phyloP scores from a whole-genome alignment of 2,797 vertebrate genomes.

The Lerista edwardsae region DNA sequence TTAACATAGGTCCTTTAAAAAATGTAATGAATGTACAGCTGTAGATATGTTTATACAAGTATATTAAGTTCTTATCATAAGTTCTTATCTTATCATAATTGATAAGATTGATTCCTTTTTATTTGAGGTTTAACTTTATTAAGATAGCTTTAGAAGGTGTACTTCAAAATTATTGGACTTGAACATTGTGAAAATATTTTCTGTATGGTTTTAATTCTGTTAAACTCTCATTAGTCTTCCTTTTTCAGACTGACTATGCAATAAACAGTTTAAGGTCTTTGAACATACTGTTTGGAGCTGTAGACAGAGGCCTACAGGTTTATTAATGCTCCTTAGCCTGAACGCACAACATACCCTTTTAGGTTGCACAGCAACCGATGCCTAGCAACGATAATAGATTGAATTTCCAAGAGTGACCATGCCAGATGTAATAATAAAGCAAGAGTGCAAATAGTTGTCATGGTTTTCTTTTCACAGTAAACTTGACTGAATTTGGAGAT shows the following conservation, averaged over 20 bases:
- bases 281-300: conserved; percentile 69
- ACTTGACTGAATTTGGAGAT: conserved; percentile 67
- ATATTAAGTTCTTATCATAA: neutral
- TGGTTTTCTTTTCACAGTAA: conserved; percentile 77
- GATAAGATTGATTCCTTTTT: neutral
- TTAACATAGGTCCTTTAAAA: neutral
- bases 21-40: neutral
- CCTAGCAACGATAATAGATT: conserved; percentile 82
- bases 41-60: neutral
- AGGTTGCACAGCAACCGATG: conserved; percentile 81
- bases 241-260: conserved; percentile 67
- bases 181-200: conserved; percentile 58
- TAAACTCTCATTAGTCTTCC: conserved; percentile 60
- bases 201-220: conserved; percentile 59
- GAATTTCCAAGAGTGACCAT: conserved; percentile 82
- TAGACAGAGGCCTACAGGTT: conserved; percentile 71
- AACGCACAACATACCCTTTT: conserved; percentile 79
- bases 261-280: conserved; percentile 72
- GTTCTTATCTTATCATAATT: neutral
- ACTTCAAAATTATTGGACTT: neutral
- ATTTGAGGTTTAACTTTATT: neutral
- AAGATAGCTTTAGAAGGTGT: neutral
- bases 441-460: conserved; percentile 80
- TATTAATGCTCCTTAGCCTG: conserved; percentile 76
- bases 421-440: conserved; percentile 82